Evolutionary conservation across 1,140 invertebrate species (phyloP).

Genomic region (Euglossa dilemma): DNA sequence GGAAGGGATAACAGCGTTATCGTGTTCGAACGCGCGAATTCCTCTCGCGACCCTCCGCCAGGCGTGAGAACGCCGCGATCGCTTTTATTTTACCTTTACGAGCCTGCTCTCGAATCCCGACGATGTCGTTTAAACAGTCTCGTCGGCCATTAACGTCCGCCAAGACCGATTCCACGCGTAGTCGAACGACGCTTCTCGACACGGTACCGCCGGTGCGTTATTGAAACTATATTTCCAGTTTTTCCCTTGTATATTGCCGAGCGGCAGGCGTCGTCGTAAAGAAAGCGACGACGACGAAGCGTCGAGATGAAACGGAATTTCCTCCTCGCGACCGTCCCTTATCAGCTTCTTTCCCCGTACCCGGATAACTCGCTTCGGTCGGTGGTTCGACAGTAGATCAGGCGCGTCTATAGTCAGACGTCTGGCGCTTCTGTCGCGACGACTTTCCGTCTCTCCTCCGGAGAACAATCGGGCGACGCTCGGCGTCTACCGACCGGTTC

Average conservation of each 20-base stretch:
- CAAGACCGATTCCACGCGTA: not conserved
- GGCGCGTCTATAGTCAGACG: not conserved
- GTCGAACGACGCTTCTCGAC: not conserved
- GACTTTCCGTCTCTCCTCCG: not conserved
- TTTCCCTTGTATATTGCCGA: too few relatives aligned
- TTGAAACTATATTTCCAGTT: conserved; percentile 7
- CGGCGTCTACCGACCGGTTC: accelerated
- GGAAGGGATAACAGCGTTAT: not conserved
- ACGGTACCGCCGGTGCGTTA: not conserved
- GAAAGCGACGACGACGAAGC: not conserved
- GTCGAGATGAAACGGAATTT: not conserved
- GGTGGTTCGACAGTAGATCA: too few relatives aligned
- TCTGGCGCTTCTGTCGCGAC: too few relatives aligned
- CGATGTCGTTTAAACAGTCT: not conserved
- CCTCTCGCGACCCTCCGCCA: not conserved
- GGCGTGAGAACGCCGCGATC: not conserved
- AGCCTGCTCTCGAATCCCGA: not conserved
- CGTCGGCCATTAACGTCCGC: not conserved
- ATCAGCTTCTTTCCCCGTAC: too few relatives aligned
- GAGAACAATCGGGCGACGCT: not conserved
- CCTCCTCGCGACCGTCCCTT: too few relatives aligned
- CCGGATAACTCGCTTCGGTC: too few relatives aligned
- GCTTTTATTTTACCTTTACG: not conserved
- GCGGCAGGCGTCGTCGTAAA: not conserved
- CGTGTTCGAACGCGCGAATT: not conserved